These are phyloP conservation scores for Bucco capensis DNA, from an alignment of 2,113 vertebrate species.

Conservation along the genomic window DNA sequence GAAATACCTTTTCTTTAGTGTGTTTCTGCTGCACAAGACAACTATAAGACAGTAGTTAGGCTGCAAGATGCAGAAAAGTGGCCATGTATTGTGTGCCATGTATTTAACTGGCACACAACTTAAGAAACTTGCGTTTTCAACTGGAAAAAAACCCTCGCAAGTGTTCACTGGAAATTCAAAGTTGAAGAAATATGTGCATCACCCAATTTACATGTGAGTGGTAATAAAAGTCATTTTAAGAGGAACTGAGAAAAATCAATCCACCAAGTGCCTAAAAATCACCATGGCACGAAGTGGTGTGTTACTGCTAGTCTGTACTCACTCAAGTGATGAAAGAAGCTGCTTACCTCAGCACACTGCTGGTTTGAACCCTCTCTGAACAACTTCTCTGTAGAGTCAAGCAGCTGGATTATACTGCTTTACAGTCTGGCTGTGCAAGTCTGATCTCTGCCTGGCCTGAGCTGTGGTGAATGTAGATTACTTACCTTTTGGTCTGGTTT, in stretches of 20 bases:
- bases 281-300: rapidly evolving
- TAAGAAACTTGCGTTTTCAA: not conserved
- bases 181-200: not conserved
- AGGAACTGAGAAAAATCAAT: not conserved
- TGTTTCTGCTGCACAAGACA: not conserved
- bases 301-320: not conserved
- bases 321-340: no score
- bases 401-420: not conserved
- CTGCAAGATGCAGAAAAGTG: not conserved
- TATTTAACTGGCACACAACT: not conserved
- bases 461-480: not conserved
- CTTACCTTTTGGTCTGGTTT: not conserved
- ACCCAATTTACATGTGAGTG: not conserved
- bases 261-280: not conserved
- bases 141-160: not conserved
- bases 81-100: rapidly evolving
- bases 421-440: not conserved
- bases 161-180: not conserved
- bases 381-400: not conserved
- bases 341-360: not conserved
- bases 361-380: not conserved
- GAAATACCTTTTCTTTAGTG: not conserved
- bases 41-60: not conserved
- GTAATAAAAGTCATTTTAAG: not conserved
- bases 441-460: not conserved